Conservation (phyloP, 1,140 invertebrate genomes). For the Drosophila mayri region DNA sequence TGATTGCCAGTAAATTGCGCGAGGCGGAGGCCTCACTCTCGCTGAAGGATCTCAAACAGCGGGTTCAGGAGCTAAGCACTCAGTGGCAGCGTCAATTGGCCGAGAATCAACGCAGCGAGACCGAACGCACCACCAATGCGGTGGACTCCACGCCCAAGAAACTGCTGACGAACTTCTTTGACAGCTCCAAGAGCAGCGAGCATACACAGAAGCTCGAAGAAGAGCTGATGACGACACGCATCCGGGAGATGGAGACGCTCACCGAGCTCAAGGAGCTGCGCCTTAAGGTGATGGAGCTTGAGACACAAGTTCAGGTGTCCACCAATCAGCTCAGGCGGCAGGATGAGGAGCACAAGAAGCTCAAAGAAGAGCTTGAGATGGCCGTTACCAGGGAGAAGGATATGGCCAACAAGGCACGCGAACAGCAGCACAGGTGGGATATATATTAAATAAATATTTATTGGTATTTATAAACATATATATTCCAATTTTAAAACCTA, state of each 20-base stretch:
- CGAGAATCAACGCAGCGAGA: slow-evolving; percentile 84
- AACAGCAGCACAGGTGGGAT: slow-evolving; percentile 91
- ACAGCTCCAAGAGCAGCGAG: slow-evolving; percentile 88
- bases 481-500: neutral
- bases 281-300: slow-evolving; percentile 99
- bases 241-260: slow-evolving; percentile 95
- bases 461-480: neutral
- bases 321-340: slow-evolving; percentile 97
- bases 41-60: slow-evolving; percentile 96
- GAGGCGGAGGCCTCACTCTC: slow-evolving; percentile 98
- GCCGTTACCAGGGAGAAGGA: slow-evolving; percentile 91
- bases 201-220: slow-evolving; percentile 93
- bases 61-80: slow-evolving; percentile 93
- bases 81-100: slow-evolving; percentile 92
- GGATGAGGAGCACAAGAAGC: slow-evolving; percentile 95
- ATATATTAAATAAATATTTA: neutral
- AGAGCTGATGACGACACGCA: slow-evolving; percentile 95
- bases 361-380: slow-evolving; percentile 91
- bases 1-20: slow-evolving; percentile 97
- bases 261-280: slow-evolving; percentile 97
- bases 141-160: slow-evolving; percentile 93
- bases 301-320: slow-evolving; percentile 98
- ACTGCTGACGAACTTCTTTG: slow-evolving; percentile 89
- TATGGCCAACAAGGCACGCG: slow-evolving; percentile 91
- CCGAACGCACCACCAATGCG: slow-evolving; percentile 82